Evolutionary conservation across 2,888 invertebrate species (phyloP).

Genomic region (Volucella bombylans): DNA sequence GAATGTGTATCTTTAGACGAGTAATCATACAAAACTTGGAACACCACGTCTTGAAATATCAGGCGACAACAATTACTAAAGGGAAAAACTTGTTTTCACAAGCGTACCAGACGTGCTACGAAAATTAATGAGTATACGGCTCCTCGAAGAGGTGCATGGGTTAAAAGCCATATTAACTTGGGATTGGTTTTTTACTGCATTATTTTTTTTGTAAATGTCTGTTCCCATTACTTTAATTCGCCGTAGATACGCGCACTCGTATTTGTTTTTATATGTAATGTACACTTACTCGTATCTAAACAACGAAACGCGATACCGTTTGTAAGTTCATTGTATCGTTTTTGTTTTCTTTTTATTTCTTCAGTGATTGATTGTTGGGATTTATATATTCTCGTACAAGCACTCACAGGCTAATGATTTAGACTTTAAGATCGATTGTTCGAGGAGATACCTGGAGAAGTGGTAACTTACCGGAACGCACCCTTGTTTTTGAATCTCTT

Average conservation of each 20-base stretch:
- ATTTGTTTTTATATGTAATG: too few relatives aligned
- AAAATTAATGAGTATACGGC: constrained; percentile 26
- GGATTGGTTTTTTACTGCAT: neutral
- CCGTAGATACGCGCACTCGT: constrained; percentile 1
- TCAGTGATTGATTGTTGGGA: constrained; percentile 6
- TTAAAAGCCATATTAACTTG: constrained; percentile 44
- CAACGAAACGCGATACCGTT: constrained; percentile 12
- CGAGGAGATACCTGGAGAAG: too few relatives aligned
- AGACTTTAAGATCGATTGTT: too few relatives aligned
- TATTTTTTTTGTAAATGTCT: constrained; percentile 15
- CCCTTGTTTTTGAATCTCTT: too few relatives aligned
- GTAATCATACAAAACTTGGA: constrained; percentile 5
- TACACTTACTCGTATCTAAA: neutral
- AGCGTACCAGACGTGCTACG: constrained; percentile 20
- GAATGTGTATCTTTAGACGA: neutral
- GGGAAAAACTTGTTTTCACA: constrained; percentile 5
- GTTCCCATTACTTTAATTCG: constrained; percentile 20
- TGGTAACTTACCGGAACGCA: too few relatives aligned
- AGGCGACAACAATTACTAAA: constrained; percentile 3
- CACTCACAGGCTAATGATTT: too few relatives aligned
- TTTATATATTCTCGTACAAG: neutral
- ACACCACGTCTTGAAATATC: neutral
- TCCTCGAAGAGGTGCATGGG: constrained; percentile 16
- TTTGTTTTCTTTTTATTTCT: neutral
- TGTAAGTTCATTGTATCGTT: neutral